A percentile compares a stretch with the other conserved stretches of the same genome.
Conservation (phyloP, 2,888 invertebrate genomes). For the Neria commutata region DNA sequence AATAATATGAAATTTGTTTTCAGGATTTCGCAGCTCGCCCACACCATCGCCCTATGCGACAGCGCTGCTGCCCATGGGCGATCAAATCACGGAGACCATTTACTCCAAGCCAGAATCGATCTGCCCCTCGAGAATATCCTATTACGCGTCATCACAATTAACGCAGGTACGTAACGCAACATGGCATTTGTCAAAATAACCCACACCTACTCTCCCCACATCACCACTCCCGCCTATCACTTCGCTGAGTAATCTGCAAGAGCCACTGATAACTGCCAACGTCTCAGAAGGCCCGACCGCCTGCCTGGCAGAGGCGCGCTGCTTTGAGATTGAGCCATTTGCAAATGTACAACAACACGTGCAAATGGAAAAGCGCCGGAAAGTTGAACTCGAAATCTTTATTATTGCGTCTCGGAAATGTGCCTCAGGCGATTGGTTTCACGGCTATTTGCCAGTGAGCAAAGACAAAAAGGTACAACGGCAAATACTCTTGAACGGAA, state of each 20-base stretch:
- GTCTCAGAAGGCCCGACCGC: background rate
- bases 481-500: no score
- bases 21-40: slow-evolving; percentile 59
- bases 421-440: slow-evolving; percentile 35
- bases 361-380: background rate
- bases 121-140: slow-evolving; percentile 70
- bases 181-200: slow-evolving; percentile 11
- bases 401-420: slow-evolving; percentile 4
- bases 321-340: background rate
- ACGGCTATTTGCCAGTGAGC: slow-evolving; percentile 13
- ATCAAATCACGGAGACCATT: slow-evolving; percentile 60
- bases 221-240: slow-evolving; percentile 79
- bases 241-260: slow-evolving; percentile 84
- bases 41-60: slow-evolving; percentile 78
- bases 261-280: no score
- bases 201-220: slow-evolving; percentile 65
- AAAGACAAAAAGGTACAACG: no score
- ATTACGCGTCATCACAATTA: slow-evolving; percentile 81
- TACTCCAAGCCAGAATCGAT: slow-evolving; percentile 68
- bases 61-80: slow-evolving; percentile 66
- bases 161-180: slow-evolving; percentile 66
- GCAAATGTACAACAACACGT: background rate
- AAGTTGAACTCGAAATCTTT: background rate
- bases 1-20: no score
- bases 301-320: no score